phyloP scores from a whole-genome alignment of 1,140 invertebrate species.

The Leucophenga varia region DNA sequence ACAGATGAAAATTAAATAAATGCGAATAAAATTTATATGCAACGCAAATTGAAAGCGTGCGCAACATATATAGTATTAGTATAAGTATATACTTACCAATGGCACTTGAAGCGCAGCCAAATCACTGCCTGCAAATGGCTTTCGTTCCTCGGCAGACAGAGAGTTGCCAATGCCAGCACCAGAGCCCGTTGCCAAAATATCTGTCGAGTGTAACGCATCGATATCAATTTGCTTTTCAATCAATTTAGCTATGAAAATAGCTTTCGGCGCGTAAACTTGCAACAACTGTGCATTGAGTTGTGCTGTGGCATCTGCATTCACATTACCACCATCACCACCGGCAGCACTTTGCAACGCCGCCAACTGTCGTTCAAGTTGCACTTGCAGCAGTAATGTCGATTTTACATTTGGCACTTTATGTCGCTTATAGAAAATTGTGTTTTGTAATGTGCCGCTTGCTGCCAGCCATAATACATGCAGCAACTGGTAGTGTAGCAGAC shows the following conservation, averaged over 20 bases:
- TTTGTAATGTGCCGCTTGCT: constrained; percentile 29
- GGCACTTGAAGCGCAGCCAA: constrained; percentile 41
- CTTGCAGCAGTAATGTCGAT: background rate
- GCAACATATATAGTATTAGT: too few relatives aligned
- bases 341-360: background rate
- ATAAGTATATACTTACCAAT: constrained; percentile 41
- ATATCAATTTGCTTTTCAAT: constrained; percentile 54
- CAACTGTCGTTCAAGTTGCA: constrained; percentile 4
- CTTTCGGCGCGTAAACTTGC: constrained; percentile 32
- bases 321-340: background rate
- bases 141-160: too few relatives aligned
- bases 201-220: constrained; percentile 18
- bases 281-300: background rate
- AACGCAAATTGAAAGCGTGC: too few relatives aligned
- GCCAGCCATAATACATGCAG: constrained; percentile 29
- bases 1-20: too few relatives aligned
- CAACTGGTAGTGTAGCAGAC: constrained; percentile 25
- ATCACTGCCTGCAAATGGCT: constrained; percentile 28
- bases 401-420: constrained; percentile 18
- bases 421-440: constrained; percentile 51
- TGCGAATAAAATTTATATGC: too few relatives aligned
- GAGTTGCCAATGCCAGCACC: background rate
- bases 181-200: constrained; percentile 14
- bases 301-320: background rate
- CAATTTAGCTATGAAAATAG: constrained; percentile 51